Percentiles rank a stretch among this genome's conserved stretches.
Evolutionary conservation across 2,888 invertebrate species (phyloP).

Genomic region (Subacronicta megacephala): DNA sequence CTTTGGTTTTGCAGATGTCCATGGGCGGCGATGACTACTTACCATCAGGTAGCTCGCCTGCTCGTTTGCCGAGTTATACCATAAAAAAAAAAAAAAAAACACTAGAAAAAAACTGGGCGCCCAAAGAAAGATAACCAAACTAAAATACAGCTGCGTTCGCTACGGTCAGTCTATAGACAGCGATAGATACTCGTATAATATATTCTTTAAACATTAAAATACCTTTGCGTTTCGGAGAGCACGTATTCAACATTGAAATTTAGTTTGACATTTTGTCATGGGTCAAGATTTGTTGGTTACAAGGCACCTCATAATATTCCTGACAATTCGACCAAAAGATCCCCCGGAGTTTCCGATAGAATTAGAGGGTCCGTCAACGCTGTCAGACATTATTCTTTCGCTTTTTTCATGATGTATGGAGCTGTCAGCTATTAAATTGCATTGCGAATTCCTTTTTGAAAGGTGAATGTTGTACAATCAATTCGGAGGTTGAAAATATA

Average conservation of each 20-base stretch:
- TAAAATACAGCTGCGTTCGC: too few species aligned
- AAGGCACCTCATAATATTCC: slow-evolving; percentile 55
- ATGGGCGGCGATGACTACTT: too few species aligned
- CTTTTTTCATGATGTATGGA: slow-evolving; percentile 51
- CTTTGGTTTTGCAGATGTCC: too few species aligned
- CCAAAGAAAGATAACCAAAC: too few species aligned
- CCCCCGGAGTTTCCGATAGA: slow-evolving; percentile 55
- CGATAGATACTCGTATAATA: too few species aligned
- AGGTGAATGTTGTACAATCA: slow-evolving; percentile 29
- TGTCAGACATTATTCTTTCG: slow-evolving; percentile 63
- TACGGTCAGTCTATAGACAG: too few species aligned
- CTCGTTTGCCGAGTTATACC: too few species aligned
- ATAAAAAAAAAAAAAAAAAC: too few species aligned
- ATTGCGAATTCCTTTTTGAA: slow-evolving; percentile 37
- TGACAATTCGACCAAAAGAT: slow-evolving; percentile 52
- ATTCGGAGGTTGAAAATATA: slow-evolving; percentile 2
- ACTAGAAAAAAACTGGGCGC: too few species aligned
- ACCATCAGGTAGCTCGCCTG: too few species aligned
- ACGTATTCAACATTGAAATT: not conserved
- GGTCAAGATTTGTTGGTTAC: slow-evolving; percentile 22
- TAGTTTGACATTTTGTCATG: not conserved
- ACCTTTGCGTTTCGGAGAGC: too few species aligned
- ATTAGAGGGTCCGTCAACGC: slow-evolving; percentile 71
- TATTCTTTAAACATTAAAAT: too few species aligned
- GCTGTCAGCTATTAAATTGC: slow-evolving; percentile 57